Evolutionary conservation across 1,140 invertebrate genomes (phyloP).

Genomic region (Hermatobates lingyangjiaoensis): DNA sequence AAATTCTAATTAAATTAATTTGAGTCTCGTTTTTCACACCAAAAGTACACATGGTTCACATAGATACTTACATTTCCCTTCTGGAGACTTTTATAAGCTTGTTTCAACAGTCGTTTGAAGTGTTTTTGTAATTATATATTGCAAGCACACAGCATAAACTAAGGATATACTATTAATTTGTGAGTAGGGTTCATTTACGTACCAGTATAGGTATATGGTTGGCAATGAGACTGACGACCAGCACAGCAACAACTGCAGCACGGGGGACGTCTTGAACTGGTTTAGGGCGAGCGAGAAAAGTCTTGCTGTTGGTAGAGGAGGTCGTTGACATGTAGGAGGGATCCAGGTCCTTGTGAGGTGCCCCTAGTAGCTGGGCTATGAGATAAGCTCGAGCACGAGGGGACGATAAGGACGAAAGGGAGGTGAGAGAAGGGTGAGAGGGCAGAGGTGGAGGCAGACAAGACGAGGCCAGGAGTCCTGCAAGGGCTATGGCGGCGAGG

Average conservation of each 20-base stretch:
- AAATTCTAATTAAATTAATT: too few relatives aligned
- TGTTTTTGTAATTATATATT: too few relatives aligned
- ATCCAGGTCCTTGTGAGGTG: constrained; percentile 8
- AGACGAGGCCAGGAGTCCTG: constrained; percentile 19
- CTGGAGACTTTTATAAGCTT: too few relatives aligned
- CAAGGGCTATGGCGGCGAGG: constrained; percentile 23
- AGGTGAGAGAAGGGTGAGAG: constrained; percentile 14
- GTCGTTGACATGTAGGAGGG: constrained; percentile 19
- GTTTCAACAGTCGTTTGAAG: too few relatives aligned
- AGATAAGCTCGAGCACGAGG: constrained; percentile 11
- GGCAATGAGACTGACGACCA: constrained; percentile 29
- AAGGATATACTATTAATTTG: too few relatives aligned
- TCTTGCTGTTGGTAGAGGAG: constrained; percentile 26
- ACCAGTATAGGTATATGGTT: constrained; percentile 36
- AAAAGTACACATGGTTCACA: too few relatives aligned
- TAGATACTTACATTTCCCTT: too few relatives aligned
- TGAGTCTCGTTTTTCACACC: too few relatives aligned
- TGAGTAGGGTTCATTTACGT: constrained; percentile 22
- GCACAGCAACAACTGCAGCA: constrained; percentile 27
- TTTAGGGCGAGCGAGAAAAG: constrained; percentile 18
- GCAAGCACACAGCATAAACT: too few relatives aligned
- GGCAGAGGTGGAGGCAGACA: constrained; percentile 4
- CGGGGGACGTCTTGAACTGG: constrained; percentile 23
- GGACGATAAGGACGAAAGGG: constrained; percentile 15
- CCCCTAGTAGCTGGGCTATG: constrained; percentile 14